Evolutionary conservation across 1,140 invertebrate species (phyloP), one percentile per base, ranked within the genome.

Genomic region (Agrilus planipennis): DNA sequence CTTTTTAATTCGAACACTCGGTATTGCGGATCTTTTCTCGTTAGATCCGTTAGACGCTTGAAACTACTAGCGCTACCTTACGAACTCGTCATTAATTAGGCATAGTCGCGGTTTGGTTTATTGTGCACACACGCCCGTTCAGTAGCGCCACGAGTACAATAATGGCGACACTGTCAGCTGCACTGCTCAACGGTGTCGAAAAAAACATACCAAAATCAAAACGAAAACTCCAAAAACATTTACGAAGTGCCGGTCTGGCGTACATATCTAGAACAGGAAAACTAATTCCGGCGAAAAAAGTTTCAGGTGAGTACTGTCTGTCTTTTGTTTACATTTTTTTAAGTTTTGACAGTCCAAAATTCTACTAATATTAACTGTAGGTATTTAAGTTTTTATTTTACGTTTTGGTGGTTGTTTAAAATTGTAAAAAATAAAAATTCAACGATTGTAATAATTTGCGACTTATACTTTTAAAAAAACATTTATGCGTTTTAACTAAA

Each of bases 251-350:
- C 18, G 64, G 64, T 21, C 49, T 62, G 47, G 62, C 61, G 41
- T 67, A 67, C 52, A 55, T 67, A 45, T 65, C 63, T 27, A 46
- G 63, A 28, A 63, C 63, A 16, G 64, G 64, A 32, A 65, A 63
- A 54, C 45, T 64, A 39, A 60, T 67, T 46, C 60, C 64, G 23
- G 64, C 64, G 7, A 67, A 67, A 52, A 61, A 55, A 54, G 62
- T 65, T 31, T 54, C 63, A 63, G 63, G 64, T 67, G 55, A 51
- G 50, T 47, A 28, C 28, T 15, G 16, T 32, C 25, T 23, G 9
- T 9, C 11, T 35, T 19, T 18, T 39, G 34, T 45, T 41, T 45
- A 45, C 39, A 42, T 42, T 42, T 34, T 42, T 20, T n/a, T n/a
- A n/a, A n/a, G n/a, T 14, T 25, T 38, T 38, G 36, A 38, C 36